Base-by-base conservation (phyloP, 2,888 invertebrate genomes). In the Sarcophaga subvicina region DNA sequence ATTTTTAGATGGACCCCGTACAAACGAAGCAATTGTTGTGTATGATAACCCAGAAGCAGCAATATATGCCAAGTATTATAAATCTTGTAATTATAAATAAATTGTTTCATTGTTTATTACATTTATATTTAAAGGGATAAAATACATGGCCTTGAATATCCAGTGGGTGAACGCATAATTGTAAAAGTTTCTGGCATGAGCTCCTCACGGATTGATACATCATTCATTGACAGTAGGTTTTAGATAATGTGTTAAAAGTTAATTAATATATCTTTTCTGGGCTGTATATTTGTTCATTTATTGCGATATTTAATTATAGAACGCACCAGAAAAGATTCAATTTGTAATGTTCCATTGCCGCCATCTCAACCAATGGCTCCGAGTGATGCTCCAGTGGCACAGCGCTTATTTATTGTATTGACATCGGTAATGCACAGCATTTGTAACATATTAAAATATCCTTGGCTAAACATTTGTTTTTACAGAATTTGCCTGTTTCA, bases 81-180 rank as follows among this genome's bases (percentile, higher is more conserved):
- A 82, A 70, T 14, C 4, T 17, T 47, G 1, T 22, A 60, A 11
- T 3, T 45, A n/a, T 22, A 60, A n/a, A 27, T 49, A 66, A 45
- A 14, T 20, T 70, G 77, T 6, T 37, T 25, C 4, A 54, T 11
- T 12, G 2, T 27, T 63, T 49, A 25, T 59, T 14, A 3, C 17
- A 10, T 54, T 72, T 70, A 20, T 37, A 45, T 93, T 97, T 97
- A 70, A 54, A 95, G 96, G 89, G 97, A 98, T 89, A 98, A 98
- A 93, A 94, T 98, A 67, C 96, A 98, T 92, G 97, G 97, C 4
- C 97, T 98, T 93, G 98, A 98, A 93, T 98, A 98, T 94, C 98
- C 98, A 0, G 97, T 97, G 27, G 98, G 98, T 22, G 96, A 96
- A 90, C 95, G 96, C 86, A 94, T 98, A 88, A 96, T 96, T 81